These are phyloP conservation scores for Drosophila anceps DNA, from an alignment of 2,888 invertebrate genomes.

Conservation along the genomic window DNA sequence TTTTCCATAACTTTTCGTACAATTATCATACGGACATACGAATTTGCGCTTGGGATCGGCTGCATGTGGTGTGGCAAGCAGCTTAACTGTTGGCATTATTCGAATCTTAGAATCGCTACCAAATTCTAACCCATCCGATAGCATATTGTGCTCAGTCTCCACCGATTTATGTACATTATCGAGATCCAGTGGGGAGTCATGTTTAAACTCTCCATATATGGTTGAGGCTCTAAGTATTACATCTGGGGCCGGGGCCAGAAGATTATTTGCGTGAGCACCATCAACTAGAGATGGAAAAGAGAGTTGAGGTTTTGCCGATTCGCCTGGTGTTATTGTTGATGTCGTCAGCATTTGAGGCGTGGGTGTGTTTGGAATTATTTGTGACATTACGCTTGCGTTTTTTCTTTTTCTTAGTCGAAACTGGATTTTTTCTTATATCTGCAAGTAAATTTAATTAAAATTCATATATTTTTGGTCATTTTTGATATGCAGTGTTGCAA, in stretches of 20 bases:
- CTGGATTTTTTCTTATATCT: slow-evolving; percentile 31
- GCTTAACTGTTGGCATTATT: slow-evolving; percentile 79
- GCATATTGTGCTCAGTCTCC: slow-evolving; percentile 66
- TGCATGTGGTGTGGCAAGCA: slow-evolving; percentile 72
- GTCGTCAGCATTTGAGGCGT: slow-evolving; percentile 80
- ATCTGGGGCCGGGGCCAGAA: slow-evolving; percentile 46
- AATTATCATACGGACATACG: slow-evolving; percentile 81
- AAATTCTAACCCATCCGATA: slow-evolving; percentile 42
- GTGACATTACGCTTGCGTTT: slow-evolving; percentile 65
- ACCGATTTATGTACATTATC: slow-evolving; percentile 64
- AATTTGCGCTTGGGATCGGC: slow-evolving; percentile 80
- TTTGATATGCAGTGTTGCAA: not conserved
- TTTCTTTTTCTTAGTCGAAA: slow-evolving; percentile 13
- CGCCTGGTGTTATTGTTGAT: slow-evolving; percentile 72
- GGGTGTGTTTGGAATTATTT: slow-evolving; percentile 77
- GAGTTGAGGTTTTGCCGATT: slow-evolving; percentile 59
- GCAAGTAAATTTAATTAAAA: slow-evolving; percentile 28
- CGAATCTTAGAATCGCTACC: slow-evolving; percentile 69
- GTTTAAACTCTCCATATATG: slow-evolving; percentile 66
- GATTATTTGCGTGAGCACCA: slow-evolving; percentile 48
- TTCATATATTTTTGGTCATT: not conserved
- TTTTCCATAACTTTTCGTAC: slow-evolving; percentile 83
- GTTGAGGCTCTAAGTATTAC: slow-evolving; percentile 62
- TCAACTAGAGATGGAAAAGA: slow-evolving; percentile 54
- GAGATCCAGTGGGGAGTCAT: slow-evolving; percentile 69